Evolutionary conservation across 2,113 vertebrate species (phyloP).

Genomic region (Salvelinus namaycush): DNA sequence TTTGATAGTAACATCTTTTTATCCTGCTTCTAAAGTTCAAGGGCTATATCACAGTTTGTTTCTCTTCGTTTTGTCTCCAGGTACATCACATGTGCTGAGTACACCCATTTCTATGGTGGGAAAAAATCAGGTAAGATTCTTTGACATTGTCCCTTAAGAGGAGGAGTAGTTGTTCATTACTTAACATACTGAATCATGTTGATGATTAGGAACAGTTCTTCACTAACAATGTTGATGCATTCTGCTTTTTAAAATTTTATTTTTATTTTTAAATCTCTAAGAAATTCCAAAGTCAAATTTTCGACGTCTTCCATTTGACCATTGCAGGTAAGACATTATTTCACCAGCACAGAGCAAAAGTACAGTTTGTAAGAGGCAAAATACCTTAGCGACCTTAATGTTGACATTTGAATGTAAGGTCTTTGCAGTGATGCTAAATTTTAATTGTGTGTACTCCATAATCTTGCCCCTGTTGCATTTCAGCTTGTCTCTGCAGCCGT

Average conservation of each 20-base stretch:
- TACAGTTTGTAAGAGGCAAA: neutral
- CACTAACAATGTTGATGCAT: neutral
- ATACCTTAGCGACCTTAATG: neutral
- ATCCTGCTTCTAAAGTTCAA: too few species aligned
- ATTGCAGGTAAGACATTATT: constrained; percentile 86
- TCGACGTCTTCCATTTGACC: constrained; percentile 91
- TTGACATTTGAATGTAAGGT: neutral
- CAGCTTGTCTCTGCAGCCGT: constrained; percentile 94
- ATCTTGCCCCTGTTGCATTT: constrained; percentile 23
- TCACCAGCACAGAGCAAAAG: neutral
- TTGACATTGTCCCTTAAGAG: neutral
- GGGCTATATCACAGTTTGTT: too few species aligned
- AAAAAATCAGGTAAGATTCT: constrained; percentile 81
- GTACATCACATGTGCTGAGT: constrained; percentile 97
- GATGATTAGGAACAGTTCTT: too few species aligned
- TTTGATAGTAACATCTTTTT: too few species aligned
- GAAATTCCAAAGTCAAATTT: constrained; percentile 89
- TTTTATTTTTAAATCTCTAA: constrained; percentile 50
- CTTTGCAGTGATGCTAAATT: neutral
- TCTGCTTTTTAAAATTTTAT: constrained; percentile 8
- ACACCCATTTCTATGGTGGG: constrained; percentile 93
- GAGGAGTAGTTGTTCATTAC: neutral
- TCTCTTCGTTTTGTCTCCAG: constrained; percentile 55
- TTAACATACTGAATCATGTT: neutral
- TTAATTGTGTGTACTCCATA: neutral